Base-by-base conservation (phyloP, 1,140 invertebrate species). In the Probaryconus sp. region DNA sequence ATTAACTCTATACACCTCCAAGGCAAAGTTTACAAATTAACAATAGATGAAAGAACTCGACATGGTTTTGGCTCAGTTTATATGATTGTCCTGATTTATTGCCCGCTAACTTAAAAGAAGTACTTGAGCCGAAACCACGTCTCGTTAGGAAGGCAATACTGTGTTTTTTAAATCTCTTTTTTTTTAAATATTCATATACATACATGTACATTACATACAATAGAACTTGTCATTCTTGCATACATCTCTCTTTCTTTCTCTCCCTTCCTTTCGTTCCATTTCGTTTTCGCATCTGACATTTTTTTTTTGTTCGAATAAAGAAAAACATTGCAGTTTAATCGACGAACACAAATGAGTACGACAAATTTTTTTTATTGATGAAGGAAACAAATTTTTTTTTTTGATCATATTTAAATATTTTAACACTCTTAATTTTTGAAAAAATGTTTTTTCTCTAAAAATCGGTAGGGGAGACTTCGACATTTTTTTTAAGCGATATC, bases 61-160 rank as follows among this genome's bases (percentile, higher is more conserved):
- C 68, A 67, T 72, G 73, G 63, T 64, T 73, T 78, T 65, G 69
- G 68, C 58, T 60, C 63, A 63, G 64, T 58, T 42, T 38, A 77
- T 56, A 76, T 87, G 85, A 87, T 87, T 87, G 85, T 86, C 85
- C 82, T 64, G 74, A 83, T 82, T 85, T 86, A 87, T 85, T 87
- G 83, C 82, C 84, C 65, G 82, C 79, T 79, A 86, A 85, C 77
- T 71, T 79, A 83, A 85, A 79, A 79, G 56, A 77, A 84, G 73
- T 76, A 53, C 58, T 77, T 76, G 76, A 82, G 58, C 76, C 81
- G 68, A 80, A 81, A 74, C 71, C 79, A 72, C 75, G 51, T 79
- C 75, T 56, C 35, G 61, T 37, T 65, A 81, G 80, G 78, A 86
- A 87, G 85, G 85, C 85, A 85, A 86, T 83, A 81, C 83, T 85